Percentiles rank a stretch among this genome's conserved stretches.
Evolutionary conservation across 2,113 vertebrate genomes (phyloP).

Genomic region (Mus musculus): DNA sequence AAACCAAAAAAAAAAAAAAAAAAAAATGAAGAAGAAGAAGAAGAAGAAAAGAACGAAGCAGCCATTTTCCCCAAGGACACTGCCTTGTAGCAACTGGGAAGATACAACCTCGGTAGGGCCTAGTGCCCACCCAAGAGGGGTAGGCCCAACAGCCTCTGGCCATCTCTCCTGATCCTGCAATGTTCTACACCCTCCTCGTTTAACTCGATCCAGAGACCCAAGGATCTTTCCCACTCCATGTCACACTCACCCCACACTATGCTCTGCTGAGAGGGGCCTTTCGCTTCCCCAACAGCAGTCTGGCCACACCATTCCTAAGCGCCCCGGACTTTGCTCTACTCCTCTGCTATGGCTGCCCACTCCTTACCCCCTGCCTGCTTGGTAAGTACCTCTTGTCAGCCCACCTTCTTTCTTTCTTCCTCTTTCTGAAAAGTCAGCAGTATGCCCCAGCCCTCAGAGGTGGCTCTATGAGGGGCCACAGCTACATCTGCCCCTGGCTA

Average conservation of each 20-base stretch:
- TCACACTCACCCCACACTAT: not conserved
- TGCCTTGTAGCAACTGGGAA: not conserved
- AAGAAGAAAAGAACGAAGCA: not conserved
- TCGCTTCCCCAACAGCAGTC: conserved; percentile 14
- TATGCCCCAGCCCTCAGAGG: rapidly evolving
- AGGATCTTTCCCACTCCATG: not conserved
- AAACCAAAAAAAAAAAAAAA: no score
- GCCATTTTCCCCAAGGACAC: not conserved
- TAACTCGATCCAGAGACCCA: not conserved
- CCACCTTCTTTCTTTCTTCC: not conserved
- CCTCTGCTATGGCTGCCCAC: not conserved
- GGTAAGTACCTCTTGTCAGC: not conserved
- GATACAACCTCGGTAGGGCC: not conserved
- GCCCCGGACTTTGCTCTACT: not conserved
- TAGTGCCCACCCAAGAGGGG: not conserved
- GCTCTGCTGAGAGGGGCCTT: not conserved
- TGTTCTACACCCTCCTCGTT: not conserved
- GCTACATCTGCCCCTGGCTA: not conserved
- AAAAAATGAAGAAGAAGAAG: no score
- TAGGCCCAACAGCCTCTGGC: not conserved
- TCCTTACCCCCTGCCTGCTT: not conserved
- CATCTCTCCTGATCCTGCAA: no score
- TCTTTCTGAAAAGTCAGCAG: not conserved
- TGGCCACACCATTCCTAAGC: not conserved
- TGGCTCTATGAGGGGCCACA: not conserved